Evolutionary conservation across 2,113 vertebrate species (phyloP), one percentile per base, ranked within the genome.

Genomic region (Athene noctua): DNA sequence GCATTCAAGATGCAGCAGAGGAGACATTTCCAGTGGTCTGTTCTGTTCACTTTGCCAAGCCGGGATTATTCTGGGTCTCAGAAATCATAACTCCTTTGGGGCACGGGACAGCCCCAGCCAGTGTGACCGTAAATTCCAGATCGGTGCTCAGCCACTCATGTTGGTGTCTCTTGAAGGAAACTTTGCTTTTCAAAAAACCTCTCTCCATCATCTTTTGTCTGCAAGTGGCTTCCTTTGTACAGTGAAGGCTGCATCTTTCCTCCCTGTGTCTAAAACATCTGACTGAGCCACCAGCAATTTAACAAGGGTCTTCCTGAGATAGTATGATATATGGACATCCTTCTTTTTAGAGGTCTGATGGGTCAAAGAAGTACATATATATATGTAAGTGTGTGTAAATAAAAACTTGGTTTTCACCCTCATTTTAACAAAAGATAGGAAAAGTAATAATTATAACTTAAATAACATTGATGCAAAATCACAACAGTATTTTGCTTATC

Each of bases 401-500:
- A 34, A 30, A 52, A 94, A 90, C 44, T 3, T 23, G 1, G 10
- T 27, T 89, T 96, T 96, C 62, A 57, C 54, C 27, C 27, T 73
- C 44, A 59, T 73, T 95, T 96, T 92, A 71, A 86, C 49, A 38
- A 54, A 92, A 93, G 88, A 57, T 10, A 75, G 66, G 42, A 93
- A 70, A 91, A 96, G 59, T 42, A 86, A 67, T 86, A 86, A 94
- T 96, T 97, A 95, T 34, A 74, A 75, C 68, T 84, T 80, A 77
- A 90, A 61, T 18, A 36, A 32, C 86, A 44, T 18, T 68, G 87
- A 90, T 95, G 94, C 58, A 84, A 95, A 96, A 94, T 92, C 74
- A 83, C 93, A 93, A 58, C 73, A 92, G 88, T 42, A 32, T 75
- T 95, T 94, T 96, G 62, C 90, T 93, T 95, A 93, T 92, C 93